Evolutionary conservation across 2,888 invertebrate species (phyloP).

Genomic region (Lysandra bellargus): DNA sequence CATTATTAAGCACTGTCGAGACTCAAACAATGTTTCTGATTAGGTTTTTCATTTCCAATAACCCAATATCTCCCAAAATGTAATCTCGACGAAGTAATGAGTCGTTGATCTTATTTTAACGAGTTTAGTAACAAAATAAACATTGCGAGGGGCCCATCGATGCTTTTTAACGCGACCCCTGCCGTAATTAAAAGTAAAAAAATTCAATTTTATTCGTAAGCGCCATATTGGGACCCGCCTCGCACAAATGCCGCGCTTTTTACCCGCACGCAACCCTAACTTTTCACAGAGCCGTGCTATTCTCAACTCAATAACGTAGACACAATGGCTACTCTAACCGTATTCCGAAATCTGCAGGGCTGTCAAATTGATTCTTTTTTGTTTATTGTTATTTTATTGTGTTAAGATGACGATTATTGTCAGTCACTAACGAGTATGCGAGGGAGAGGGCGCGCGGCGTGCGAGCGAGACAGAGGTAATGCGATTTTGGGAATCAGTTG

Average conservation of each 20-base stretch:
- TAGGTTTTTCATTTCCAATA: neutral
- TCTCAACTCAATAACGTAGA: constrained; percentile 41
- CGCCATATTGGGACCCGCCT: constrained; percentile 76
- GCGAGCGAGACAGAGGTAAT: constrained; percentile 47
- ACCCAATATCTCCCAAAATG: neutral
- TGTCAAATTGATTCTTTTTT: constrained; percentile 65
- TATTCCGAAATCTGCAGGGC: constrained; percentile 44
- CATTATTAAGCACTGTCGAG: neutral
- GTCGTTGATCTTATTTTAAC: constrained; percentile 42
- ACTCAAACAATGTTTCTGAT: neutral
- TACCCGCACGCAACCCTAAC: constrained; percentile 43
- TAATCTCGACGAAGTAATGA: constrained; percentile 30
- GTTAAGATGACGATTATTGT: constrained; percentile 63
- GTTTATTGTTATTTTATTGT: constrained; percentile 73
- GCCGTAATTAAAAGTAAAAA: constrained; percentile 73
- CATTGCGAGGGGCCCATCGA: constrained; percentile 44
- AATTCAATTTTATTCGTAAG: constrained; percentile 65
- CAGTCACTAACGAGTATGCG: constrained; percentile 74
- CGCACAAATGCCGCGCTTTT: constrained; percentile 73
- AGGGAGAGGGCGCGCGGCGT: constrained; percentile 54
- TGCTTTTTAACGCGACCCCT: constrained; percentile 44
- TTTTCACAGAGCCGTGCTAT: constrained; percentile 34
- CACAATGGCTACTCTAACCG: constrained; percentile 36
- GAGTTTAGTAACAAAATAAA: constrained; percentile 43
- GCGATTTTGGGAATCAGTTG: constrained; percentile 29